Evolutionary conservation across 2,888 invertebrate species (phyloP), one percentile per base, ranked within the genome.

Genomic region (Watsonalla cultraria): DNA sequence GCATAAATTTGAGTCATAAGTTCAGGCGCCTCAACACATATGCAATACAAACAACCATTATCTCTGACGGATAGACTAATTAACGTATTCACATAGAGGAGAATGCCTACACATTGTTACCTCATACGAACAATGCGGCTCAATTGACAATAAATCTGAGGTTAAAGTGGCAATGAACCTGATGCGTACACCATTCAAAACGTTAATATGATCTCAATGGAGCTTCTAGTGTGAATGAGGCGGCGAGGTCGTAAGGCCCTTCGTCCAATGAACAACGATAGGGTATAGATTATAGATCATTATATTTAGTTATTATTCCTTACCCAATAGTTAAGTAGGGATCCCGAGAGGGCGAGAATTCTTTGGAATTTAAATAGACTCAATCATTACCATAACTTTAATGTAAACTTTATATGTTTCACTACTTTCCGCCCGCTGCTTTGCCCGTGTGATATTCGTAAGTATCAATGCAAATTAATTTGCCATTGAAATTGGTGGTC

Each of bases 131-230:
- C 75, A 76, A 74, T 75, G 71, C 55, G 61, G 56, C 66, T 60
- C 62, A 58, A 56, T 70, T 69, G 63, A 64, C 62, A 62, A 64
- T 63, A 66, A 56, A 60, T 61, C 62, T 60, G 55, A 60, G 59
- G 59, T 60, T 57, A 60, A 53, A 59, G 68, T 75, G 76, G 70
- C 82, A 80, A 77, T 76, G 79, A 84, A 77, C 81, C 66, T 71
- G 66, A 60, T 56, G 59, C 62, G 60, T 61, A 63, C 42, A 64
- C 60, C 63, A 69, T 67, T 71, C 60, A 63, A 72, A 72, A 66
- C 63, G 68, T 75, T 74, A 49, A 49, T 49, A 39, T 13, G 49
- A 49, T 37, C 14, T 15, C 39, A 72, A 74, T 76, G 72, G 72
- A 70, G 68, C 74, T 72, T 75, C 81, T 80, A 70, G 70, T 65